Conservation (phyloP, 1,140 invertebrate genomes). For the Cydia amplana region DNA sequence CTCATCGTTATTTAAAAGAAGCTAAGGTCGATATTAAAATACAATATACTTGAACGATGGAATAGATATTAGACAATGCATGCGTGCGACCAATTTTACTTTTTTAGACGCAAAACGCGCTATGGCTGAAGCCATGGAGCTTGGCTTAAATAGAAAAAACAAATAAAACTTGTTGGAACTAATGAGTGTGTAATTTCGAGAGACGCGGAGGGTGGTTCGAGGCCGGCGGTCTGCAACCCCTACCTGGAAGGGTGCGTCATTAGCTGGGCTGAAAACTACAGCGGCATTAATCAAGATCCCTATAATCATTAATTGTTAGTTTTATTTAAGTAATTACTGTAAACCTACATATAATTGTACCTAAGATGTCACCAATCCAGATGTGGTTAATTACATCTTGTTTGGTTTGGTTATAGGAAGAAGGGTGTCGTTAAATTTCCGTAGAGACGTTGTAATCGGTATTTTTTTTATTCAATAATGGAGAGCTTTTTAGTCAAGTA, state of each 20-base stretch:
- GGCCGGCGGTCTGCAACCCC: slow-evolving; percentile 60
- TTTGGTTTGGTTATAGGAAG: too few species aligned
- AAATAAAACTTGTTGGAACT: slow-evolving; percentile 65
- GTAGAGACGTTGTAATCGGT: too few species aligned
- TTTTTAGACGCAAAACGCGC: slow-evolving; percentile 30
- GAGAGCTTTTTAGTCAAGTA: too few species aligned
- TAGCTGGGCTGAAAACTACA: slow-evolving; percentile 40
- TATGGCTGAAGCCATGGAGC: slow-evolving; percentile 41
- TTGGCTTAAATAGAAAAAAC: slow-evolving; percentile 51
- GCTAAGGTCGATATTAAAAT: slow-evolving; percentile 6
- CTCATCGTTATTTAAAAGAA: background rate
- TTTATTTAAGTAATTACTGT: slow-evolving; percentile 1
- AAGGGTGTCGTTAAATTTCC: too few species aligned
- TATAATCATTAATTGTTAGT: slow-evolving; percentile 36
- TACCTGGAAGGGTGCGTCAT: slow-evolving; percentile 60
- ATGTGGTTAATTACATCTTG: too few species aligned
- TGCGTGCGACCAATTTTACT: slow-evolving; percentile 35
- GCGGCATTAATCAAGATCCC: slow-evolving; percentile 46
- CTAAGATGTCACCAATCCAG: background rate
- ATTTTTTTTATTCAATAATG: too few species aligned
- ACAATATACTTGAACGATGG: background rate
- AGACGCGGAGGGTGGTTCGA: slow-evolving; percentile 63
- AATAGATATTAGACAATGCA: background rate
- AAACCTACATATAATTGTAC: background rate
- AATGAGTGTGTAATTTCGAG: slow-evolving; percentile 73